Base-by-base conservation (phyloP, 2,888 invertebrate species). In the Ophion ventricosus region DNA sequence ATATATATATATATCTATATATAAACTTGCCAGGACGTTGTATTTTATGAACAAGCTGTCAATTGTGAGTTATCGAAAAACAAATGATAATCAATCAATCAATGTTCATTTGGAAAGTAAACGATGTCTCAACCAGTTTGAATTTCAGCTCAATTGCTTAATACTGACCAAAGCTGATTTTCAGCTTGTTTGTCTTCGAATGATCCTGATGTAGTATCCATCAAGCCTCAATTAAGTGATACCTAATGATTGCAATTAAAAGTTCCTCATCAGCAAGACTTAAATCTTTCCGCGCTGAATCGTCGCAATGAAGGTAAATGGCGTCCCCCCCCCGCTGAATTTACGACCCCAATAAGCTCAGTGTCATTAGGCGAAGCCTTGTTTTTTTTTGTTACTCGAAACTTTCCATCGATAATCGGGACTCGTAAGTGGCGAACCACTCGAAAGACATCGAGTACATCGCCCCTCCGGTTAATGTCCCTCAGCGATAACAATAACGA, bases 401-500 rank as follows among this genome's bases (percentile, higher is more conserved):
- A 64, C 29, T 74, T 67, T 67, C 63, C 23, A 57, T 35, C 43
- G 35, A 57, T 61, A 56, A 29, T 67, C 67, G 25, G 2, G 63
- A 40, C 23, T 57, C 29, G 78, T 56, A 72, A 75, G 79, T 80
- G 72, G 25, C 70, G 54, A 72, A 75, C 56, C 25, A 54, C 40
- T 57, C 59, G 20, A 43, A 35, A 29, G 23, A 56, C 49, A 40
- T 20, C 8, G 63, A 40, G 40, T 74, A 35, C 64, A 23, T 35
- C 59, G 56, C 67, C 66, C 35, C 72, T 43, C 43, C 49, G 49
- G 35, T 75, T 72, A 82, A 75, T 82, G 78, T 80, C 79, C 49
- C 73, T 61, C 56, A 35, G 81, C 75, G 85, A 85, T 85, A 85
- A 85, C 85, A 85, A 85, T 82, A 85, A 85, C 85, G 80, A 85